Evolutionary conservation across 2,888 invertebrate species (phyloP), one percentile per base, ranked within the genome.

Genomic region (Chrysotoxum bicinctum): DNA sequence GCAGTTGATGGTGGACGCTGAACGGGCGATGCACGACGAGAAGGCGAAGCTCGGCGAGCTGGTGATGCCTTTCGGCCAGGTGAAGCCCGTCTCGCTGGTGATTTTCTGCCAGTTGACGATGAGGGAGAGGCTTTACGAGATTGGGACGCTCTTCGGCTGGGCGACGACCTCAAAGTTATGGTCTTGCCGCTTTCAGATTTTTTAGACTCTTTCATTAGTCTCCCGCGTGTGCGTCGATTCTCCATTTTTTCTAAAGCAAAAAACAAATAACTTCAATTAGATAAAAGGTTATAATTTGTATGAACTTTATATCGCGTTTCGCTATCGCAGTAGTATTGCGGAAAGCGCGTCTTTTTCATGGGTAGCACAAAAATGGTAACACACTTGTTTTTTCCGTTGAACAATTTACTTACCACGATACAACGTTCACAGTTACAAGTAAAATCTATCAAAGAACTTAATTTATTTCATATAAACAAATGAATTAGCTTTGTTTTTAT

Each of bases 21-120:
- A 12, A 32, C 23, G 1, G 76, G 84, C 8, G 87, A 85, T 30
- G 75, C 58, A 21, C 83, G 76, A 2, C 82, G 52, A 9, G 87
- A 85, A 26, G 87, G 87, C 19, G 89, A 76, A n/a, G 88, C 83
- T 0, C 91, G 87, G n/a, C 86, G 43, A 14, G 88, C 81, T 2
- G 90, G 60, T 0, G 89, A 89, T 21, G 93, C 90, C 88, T 93
- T 93, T 77, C 93, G 91, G 82, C 92, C 91, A 3, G 93, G 93
- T 10, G 93, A 93, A 79, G 93, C 93, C 58, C 93, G 91, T 8
- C 91, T 89, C 12, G 93, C 90, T 16, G 94, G 94, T 26, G 94
- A 93, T 88, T 93, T 93, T 6, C 93, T 92, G 19, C 92, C 91
- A 40, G 93, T 90, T 14, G 91, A 89, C 37, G 93, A 90, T 9